A percentile compares a stretch with the other conserved stretches of the same genome.
Evolutionary conservation across 37 sponge, comb jelly and placozoan species (phyloP).

Genomic region (Oscarella lobularis): DNA sequence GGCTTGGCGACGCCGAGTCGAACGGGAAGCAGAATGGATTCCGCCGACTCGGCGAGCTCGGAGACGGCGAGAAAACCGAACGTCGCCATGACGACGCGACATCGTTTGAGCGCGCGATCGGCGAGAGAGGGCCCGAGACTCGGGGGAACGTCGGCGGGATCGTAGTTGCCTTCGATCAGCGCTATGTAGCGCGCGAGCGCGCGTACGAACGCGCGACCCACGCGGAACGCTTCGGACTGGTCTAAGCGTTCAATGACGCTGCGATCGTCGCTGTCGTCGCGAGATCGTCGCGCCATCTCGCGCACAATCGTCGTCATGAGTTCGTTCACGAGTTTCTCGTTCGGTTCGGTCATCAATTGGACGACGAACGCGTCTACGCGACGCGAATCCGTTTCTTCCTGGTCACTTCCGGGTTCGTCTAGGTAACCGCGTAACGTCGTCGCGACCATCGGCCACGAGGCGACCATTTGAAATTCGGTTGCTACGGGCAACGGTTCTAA

Average conservation of each 20-base stretch:
- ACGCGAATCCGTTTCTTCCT: not conserved
- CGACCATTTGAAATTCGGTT: not conserved
- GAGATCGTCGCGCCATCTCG: not conserved
- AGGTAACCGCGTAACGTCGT: not conserved
- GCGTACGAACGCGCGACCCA: not conserved
- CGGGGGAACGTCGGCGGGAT: not conserved
- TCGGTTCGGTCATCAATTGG: not conserved
- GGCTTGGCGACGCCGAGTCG: conserved; percentile 52
- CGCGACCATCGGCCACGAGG: not conserved
- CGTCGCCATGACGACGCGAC: conserved; percentile 19
- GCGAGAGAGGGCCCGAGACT: not conserved
- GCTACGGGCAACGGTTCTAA: not conserved
- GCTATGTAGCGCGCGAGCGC: not conserved
- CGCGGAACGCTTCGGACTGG: not conserved
- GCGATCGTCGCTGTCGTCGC: not conserved
- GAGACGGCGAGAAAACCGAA: conserved; percentile 50
- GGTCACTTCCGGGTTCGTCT: not conserved
- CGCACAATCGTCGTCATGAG: not conserved
- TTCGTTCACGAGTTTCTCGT: not conserved
- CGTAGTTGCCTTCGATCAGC: not conserved
- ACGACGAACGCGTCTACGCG: not conserved
- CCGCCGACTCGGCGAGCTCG: conserved; percentile 36
- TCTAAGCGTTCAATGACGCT: not conserved
- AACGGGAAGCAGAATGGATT: conserved; percentile 32
- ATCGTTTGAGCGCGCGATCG: not conserved